Base-by-base conservation (phyloP, 23 tunicate genomes). In the Oikopleura albicans region DNA sequence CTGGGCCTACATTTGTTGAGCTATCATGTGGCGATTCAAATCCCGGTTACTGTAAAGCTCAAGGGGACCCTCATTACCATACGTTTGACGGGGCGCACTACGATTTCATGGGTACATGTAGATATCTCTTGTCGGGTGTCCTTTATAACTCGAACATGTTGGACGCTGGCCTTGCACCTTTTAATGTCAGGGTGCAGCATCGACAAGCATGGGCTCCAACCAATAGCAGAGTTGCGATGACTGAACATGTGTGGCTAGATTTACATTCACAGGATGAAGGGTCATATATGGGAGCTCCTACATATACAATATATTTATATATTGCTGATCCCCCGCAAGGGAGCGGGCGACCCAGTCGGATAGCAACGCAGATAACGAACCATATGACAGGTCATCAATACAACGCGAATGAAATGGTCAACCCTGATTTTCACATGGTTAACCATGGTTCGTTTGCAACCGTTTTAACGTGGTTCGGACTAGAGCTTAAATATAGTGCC, bases 101-200 rank as follows among this genome's bases (percentile, higher is more conserved):
- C 76, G 88, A 86, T 56, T 86, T 86, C 39, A 84, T 84, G 88
- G 88, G 88, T 39, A 66, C 75, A 35, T 86, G 88, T 34, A 40
- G 39, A 22, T 86, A 86, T 39, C 76, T 86, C 0, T 84, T 86
- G 86, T 27, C 85, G 16, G 39, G 75, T 0, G 85, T 85, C 22
- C 29, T 76, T 4, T 85, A 79, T 2, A n/a, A 40, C 49, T 38
- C 40, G 1, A 40, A 39, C 84, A 39, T 63, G 8, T 83, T 57
- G 59, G 31, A 1, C 0, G n/a, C 29, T 1, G 34, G 84, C 29
- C 41, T 38, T 35, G 34, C 83, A 34, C 37, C 31, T 0, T 40
- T 85, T 40, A 37, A 38, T 27, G 87, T 83, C 1, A 41, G 40
- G 33, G 83, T 75, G 1, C 49, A 85, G 76, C 85, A 85, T 76